A percentile compares a stretch with the other conserved stretches of the same genome.
phyloP scores from a whole-genome alignment of 2,888 invertebrate species.

The Drosophila leonis region DNA sequence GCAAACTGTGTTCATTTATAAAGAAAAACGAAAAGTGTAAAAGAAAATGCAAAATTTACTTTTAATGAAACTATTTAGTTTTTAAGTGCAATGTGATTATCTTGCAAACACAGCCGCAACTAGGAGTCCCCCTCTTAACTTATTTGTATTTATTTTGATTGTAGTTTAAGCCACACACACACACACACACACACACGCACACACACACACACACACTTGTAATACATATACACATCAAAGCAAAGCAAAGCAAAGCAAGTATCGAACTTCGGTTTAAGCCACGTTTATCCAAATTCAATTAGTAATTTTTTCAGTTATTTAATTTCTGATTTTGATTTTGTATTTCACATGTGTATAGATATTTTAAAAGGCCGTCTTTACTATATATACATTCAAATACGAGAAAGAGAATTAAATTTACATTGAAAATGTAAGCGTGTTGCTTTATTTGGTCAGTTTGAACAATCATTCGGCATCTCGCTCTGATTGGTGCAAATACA shows the following conservation, averaged over 20 bases:
- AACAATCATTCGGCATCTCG: constrained; percentile 17
- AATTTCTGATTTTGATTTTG: constrained; percentile 6
- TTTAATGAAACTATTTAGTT: constrained; percentile 53
- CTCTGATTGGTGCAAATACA: constrained; percentile 26
- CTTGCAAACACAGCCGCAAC: constrained; percentile 5
- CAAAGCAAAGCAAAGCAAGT: no score
- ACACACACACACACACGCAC: constrained; percentile 23
- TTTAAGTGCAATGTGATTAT: constrained; percentile 74
- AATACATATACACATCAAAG: constrained; percentile 25
- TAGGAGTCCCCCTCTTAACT: constrained; percentile 3
- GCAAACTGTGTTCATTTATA: constrained; percentile 74
- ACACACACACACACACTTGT: constrained; percentile 26
- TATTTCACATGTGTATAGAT: constrained; percentile 37
- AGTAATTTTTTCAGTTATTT: not conserved
- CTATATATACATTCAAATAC: constrained; percentile 47
- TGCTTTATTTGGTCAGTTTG: not conserved
- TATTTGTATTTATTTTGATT: constrained; percentile 61
- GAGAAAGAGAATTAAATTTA: constrained; percentile 67
- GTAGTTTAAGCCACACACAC: constrained; percentile 41
- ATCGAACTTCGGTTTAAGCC: not conserved
- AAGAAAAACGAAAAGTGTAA: constrained; percentile 11
- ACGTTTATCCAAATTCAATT: no score
- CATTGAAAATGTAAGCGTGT: constrained; percentile 66
- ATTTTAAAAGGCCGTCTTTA: constrained; percentile 46
- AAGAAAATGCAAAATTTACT: constrained; percentile 22